phyloP scores from a whole-genome alignment of 2,113 vertebrate genomes.

The Phainopepla nitens region DNA sequence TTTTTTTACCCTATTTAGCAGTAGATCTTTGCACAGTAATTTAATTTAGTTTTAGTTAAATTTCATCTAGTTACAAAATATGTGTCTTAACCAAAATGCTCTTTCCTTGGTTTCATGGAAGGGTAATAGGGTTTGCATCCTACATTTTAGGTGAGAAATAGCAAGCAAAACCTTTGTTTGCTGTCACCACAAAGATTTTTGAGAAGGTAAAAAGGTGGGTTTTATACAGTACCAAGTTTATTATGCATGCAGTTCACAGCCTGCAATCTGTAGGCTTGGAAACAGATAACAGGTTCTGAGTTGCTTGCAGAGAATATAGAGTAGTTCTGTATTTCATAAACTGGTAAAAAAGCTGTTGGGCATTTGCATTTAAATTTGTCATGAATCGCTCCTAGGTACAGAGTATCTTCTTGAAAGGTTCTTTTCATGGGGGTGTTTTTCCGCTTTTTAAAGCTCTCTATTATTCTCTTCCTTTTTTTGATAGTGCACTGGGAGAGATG shows the following conservation, averaged over 20 bases:
- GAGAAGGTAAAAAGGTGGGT: not conserved
- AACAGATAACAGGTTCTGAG: conserved; percentile 4
- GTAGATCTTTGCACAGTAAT: not conserved
- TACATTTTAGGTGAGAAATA: not conserved
- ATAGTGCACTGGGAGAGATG: not conserved
- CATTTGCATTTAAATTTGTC: conserved; percentile 41
- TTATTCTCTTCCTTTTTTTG: not conserved
- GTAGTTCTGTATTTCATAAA: not conserved
- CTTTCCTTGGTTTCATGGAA: not conserved
- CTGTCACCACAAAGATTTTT: not conserved
- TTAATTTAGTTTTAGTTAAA: not conserved
- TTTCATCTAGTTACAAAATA: not conserved
- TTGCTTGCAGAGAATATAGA: conserved; percentile 7
- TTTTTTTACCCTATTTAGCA: not conserved
- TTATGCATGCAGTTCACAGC: not conserved
- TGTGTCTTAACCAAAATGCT: not conserved
- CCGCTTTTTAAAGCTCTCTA: not conserved
- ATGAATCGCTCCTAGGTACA: not conserved
- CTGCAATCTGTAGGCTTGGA: not conserved
- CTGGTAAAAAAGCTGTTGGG: not conserved
- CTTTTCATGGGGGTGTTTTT: not conserved
- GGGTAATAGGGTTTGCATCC: not conserved
- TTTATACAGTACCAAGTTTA: not conserved
- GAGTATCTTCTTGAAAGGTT: not conserved
- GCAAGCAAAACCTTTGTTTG: not conserved